A percentile compares a stretch with the other conserved stretches of the same genome.
phyloP scores from a whole-genome alignment of 2,888 invertebrate species.

The Helobdella robusta region DNA sequence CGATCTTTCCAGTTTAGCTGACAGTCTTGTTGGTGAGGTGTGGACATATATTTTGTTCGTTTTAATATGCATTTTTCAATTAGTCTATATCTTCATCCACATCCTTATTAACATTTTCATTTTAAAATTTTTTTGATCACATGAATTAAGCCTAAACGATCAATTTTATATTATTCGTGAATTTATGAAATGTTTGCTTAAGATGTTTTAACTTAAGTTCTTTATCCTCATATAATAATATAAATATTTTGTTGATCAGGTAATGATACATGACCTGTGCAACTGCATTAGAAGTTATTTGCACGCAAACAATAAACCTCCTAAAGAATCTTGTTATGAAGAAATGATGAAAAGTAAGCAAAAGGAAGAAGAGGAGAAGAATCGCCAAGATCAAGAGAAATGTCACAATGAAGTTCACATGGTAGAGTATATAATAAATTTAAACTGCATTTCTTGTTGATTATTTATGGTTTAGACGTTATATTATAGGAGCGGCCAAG shows the following conservation, averaged over 20 bases:
- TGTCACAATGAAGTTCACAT: conserved; percentile 41
- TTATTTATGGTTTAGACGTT: too few species aligned
- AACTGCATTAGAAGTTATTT: conserved; percentile 69
- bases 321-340: conserved; percentile 73
- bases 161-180: too few species aligned
- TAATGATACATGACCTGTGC: conserved; percentile 73
- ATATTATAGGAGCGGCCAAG: too few species aligned
- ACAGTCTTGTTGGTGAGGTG: conserved; percentile 41
- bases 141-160: too few species aligned
- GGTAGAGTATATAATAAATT: conserved; percentile 35
- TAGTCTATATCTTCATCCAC: neutral
- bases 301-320: conserved; percentile 69
- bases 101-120: too few species aligned
- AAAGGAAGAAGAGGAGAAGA: conserved; percentile 40
- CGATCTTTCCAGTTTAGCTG: conserved; percentile 48
- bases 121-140: too few species aligned
- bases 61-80: neutral
- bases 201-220: too few species aligned
- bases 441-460: too few species aligned
- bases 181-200: too few species aligned
- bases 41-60: neutral
- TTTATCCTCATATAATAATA: too few species aligned
- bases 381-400: conserved; percentile 38
- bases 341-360: conserved; percentile 66
- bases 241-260: conserved; percentile 38